Evolutionary conservation across 1,140 invertebrate genomes (phyloP), one percentile per base, ranked within the genome.

Genomic region (Calliphora vicina): DNA sequence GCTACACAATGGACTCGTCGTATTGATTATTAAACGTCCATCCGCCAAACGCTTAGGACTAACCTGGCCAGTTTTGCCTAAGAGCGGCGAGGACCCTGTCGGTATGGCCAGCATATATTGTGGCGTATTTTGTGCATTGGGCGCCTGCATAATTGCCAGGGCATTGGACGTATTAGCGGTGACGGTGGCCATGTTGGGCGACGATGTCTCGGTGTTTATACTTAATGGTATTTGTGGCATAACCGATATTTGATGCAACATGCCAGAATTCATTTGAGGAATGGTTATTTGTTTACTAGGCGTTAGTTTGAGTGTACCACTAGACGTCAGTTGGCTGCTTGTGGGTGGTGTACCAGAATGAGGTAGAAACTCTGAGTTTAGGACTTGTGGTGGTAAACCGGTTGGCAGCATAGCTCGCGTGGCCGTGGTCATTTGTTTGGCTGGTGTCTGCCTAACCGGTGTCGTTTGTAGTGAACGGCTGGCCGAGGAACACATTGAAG

Each of bases 401-500:
- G 82, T 84, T 71, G 76, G 80, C 27, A 84, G 76, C n/a, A 84
- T 12, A n/a, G 73, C 35, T 13, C 80, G 84, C 29, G 45, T 81
- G 17, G 78, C 80, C 43, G 35, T 71, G 13, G 67, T 43, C 83
- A 86, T 71, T 84, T 85, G 50, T 80, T 87, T 86, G 17, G 88
- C 72, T 25, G 89, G 87, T 78, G 85, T 86, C 83, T 88, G 89
- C 13, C 89, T 85, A 72, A 90, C 88, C 50, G 89, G 89, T 83
- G 89, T 90, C 61, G 88, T 90, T 85, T 90, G 89, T 83, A 89
- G 84, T 61, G 89, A 90, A 1, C 89, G 87, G 82, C 89, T 90
- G 57, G 89, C 88, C 50, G 89, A 90, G 85, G 88, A 90, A 88
- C 89, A 90, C n/a, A 90, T 87, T 78, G 91, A 91, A 42, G 91